phyloP scores from a whole-genome alignment of 64 coral and sea anemone species.

The Montipora foliosa region DNA sequence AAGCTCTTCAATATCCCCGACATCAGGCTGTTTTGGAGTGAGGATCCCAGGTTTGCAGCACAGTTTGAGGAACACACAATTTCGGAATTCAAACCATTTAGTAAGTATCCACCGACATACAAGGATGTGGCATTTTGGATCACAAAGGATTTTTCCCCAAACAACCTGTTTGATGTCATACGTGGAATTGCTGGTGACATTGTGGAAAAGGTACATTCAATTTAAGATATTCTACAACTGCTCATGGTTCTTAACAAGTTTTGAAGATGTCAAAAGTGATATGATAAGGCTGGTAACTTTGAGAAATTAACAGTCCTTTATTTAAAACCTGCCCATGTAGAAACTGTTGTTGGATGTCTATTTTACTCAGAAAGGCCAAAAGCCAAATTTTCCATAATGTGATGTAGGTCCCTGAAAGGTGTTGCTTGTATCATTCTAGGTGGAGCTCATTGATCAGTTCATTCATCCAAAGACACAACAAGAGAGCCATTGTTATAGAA shows the following conservation, averaged over 20 bases:
- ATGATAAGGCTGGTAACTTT: no score
- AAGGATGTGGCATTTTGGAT: conserved; percentile 96
- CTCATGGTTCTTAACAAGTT: no score
- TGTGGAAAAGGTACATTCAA: conserved; percentile 83
- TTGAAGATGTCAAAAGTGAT: no score
- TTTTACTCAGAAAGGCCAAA: no score
- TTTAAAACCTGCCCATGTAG: no score
- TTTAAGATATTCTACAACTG: neutral
- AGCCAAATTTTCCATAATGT: no score
- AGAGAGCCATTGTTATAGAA: conserved; percentile 90
- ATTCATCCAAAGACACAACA: conserved; percentile 71
- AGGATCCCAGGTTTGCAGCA: conserved; percentile 82
- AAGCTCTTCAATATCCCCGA: conserved; percentile 95
- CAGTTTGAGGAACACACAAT: conserved; percentile 86
- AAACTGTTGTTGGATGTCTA: no score
- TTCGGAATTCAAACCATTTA: conserved; percentile 89
- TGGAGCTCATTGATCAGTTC: conserved; percentile 87
- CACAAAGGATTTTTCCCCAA: conserved; percentile 73
- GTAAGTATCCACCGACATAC: conserved; percentile 94
- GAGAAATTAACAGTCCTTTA: no score
- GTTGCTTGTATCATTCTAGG: conserved; percentile 28
- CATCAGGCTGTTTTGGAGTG: conserved; percentile 96
- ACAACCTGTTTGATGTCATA: conserved; percentile 91
- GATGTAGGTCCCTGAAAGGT: neutral
- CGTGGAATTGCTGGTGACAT: conserved; percentile 92